Evolutionary conservation across 1,140 invertebrate genomes (phyloP), one percentile per base, ranked within the genome.

Genomic region (Vanessa atalanta): DNA sequence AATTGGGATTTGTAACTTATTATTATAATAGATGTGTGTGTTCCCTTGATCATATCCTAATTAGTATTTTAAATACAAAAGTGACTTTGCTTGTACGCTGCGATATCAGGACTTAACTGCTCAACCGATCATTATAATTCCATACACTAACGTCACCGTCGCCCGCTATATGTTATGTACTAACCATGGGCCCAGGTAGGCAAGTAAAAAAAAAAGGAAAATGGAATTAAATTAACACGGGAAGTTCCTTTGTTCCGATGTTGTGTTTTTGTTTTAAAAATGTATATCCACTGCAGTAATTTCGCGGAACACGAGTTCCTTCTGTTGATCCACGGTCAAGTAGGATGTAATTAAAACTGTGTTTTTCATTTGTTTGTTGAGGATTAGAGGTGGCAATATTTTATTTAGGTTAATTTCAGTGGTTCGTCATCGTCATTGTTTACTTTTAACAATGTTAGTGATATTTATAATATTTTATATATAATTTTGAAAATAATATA

Each of bases 361-460:
- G 77, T 65, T 81, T 80, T 79, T 72, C 76, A 67, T 70, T 72
- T 84, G 79, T 85, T 86, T 86, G 80, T 73, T 78, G 37, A 83
- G 79, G 80, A 80, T 78, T 83, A 76, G 70, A 72, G 81, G 73
- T 79, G 77, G 51, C 37, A 20, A 70, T 61, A 65, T 48, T 65
- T 65, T 20, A 48, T 47, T 65, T 48, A 48, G 26, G n/a, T 60
- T 60, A 60, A 8, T 23, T 65, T 64, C 11, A 47, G 20, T 65
- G 23, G 1, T 37, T 61, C 15, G 3, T 61, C 23, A 15, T 7
- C 1, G 57, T 15, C 14, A n/a, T n/a, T 51, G 37, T 43, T 50
- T 50, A 50, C 48, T 50, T 50, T 50, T 50, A 50, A 50, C 48
- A 50, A 9, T 50, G 15, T 50, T 50, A n/a, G 13, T 50, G 48